These are phyloP conservation scores for Lochmaea capreae DNA, from an alignment of 2,888 invertebrate species.

Conservation along the genomic window DNA sequence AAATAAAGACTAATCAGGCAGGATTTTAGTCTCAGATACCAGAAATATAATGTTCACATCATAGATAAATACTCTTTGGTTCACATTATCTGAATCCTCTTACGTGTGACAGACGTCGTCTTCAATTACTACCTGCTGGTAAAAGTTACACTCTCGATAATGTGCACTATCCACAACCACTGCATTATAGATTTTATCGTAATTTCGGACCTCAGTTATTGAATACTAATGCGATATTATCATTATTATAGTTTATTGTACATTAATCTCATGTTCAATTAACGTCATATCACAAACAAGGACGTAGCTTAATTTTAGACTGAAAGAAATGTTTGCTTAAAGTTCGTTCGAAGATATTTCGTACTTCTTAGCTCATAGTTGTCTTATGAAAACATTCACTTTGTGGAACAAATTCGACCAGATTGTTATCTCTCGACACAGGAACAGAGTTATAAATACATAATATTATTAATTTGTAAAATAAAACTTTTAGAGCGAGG, in stretches of 20 bases:
- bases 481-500: too few relatives aligned
- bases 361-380: too few relatives aligned
- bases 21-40: conserved; percentile 30
- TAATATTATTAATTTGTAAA: too few relatives aligned
- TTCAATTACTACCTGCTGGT: conserved; percentile 43
- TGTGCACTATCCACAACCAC: conserved; percentile 7
- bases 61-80: too few relatives aligned
- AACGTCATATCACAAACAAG: neutral
- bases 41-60: too few relatives aligned
- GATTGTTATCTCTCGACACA: too few relatives aligned
- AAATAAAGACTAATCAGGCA: conserved; percentile 15
- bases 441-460: too few relatives aligned
- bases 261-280: neutral
- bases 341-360: too few relatives aligned
- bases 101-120: conserved; percentile 41
- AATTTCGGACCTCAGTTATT: conserved; percentile 5
- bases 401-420: too few relatives aligned
- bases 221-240: neutral
- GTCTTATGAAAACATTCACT: too few relatives aligned
- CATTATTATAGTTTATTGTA: neutral
- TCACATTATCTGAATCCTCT: conserved; percentile 40
- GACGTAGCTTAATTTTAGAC: neutral
- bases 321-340: neutral
- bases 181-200: conserved; percentile 35
- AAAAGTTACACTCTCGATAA: conserved; percentile 35